Percentiles rank a stretch among this genome's conserved stretches.
These are phyloP conservation scores for Holotrichia oblita DNA, from an alignment of 1,140 invertebrate species.

Conservation along the genomic window DNA sequence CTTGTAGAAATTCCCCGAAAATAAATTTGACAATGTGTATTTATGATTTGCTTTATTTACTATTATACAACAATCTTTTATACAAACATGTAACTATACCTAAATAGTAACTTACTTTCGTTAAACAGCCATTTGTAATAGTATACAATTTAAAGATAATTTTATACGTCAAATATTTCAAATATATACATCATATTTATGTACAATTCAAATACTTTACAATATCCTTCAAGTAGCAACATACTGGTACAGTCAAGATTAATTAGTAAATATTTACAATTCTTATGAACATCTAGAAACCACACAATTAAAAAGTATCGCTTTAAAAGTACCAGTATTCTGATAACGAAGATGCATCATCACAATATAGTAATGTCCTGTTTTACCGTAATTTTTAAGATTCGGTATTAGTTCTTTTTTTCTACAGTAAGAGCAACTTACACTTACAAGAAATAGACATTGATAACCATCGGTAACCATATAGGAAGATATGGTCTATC, in stretches of 20 bases:
- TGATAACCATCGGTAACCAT: too few relatives aligned
- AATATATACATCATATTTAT: conserved; percentile 15
- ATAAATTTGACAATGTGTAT: neutral
- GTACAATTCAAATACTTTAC: conserved; percentile 1
- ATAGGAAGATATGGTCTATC: too few relatives aligned
- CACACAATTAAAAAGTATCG: too few relatives aligned
- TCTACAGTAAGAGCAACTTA: too few relatives aligned
- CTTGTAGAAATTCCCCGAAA: neutral
- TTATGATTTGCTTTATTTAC: conserved; percentile 13
- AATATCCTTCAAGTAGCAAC: neutral
- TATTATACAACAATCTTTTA: conserved; percentile 29
- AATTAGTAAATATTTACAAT: too few relatives aligned
- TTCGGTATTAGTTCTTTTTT: too few relatives aligned
- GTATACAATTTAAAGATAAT: conserved; percentile 14
- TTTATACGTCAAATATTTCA: neutral
- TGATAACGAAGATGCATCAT: too few relatives aligned
- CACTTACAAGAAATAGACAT: too few relatives aligned
- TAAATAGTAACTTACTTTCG: neutral
- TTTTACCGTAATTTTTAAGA: too few relatives aligned
- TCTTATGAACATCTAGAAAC: too few relatives aligned
- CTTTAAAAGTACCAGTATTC: too few relatives aligned
- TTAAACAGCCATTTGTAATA: conserved; percentile 24
- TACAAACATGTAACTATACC: conserved; percentile 32
- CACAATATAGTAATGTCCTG: too few relatives aligned
- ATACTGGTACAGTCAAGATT: neutral